Evolutionary conservation across 2,888 invertebrate genomes (phyloP), one percentile per base, ranked within the genome.

Genomic region (Ecdyonurus torrentis): DNA sequence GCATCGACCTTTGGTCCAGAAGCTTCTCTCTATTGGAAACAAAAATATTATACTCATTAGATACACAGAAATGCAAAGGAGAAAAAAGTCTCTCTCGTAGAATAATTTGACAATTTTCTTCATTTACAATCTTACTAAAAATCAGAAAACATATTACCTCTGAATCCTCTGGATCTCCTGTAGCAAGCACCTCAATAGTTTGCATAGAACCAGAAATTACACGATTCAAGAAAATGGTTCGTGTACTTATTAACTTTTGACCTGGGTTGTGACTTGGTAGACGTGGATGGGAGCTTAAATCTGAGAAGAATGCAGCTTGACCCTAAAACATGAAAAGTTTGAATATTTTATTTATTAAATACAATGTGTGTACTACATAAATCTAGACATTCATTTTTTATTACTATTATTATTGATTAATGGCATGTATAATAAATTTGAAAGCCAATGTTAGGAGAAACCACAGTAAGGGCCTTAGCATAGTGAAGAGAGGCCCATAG

Each of bases 201-300:
- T 89, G 87, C 70, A 90, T 82, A 2, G 88, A 86, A 5, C 84
- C 82, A 1, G 84, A 80, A 62, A 91, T 84, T 3, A 88, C 81
- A 70, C 84, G 84, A 60, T 83, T 83, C 52, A 92, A 75, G 72
- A 89, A 91, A 68, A 85, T 84, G 69, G 81, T 80, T 65, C 94
- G 78, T 2, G 82, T 80, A 65, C 79, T 79, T 67, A 83, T 80
- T 52, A 91, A 74, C 69, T 84, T 84, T 15, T 80, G 75, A 73
- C 92, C 92, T 1, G 85, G 80, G 62, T 80, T 78, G 64, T 82
- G 82, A 73, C 82, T 77, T 60, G 79, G 81, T 64, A 86, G 78
- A 52, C 80, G 76, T 63, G 83, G 77, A 67, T 78, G 78, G 22
- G 76, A 72, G 64, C 72, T 72, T 25, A 79, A 67, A 68, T 77